Evolutionary conservation across 2,797 vertebrate genomes (phyloP), one percentile per base, ranked within the genome.

Genomic region (Epinephelus awoara): DNA sequence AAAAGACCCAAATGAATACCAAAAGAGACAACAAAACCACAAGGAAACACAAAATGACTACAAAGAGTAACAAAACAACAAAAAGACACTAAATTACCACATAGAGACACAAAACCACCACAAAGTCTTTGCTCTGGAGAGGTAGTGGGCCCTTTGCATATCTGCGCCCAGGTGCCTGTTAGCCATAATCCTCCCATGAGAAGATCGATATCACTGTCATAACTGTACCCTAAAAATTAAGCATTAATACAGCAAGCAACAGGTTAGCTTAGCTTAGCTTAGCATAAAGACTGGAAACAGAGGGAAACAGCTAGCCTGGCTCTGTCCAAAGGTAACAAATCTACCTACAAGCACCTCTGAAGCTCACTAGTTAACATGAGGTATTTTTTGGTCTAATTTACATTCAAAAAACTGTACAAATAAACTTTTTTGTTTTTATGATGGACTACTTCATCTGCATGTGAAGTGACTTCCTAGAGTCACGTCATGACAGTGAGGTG

Each of bases 261-360:
- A 5, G 21, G 15, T 62, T 52, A 59, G 47, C 49, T 25, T 29
- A 52, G 55, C 49, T n/a, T 29, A 52, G 46, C 40, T 55, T 81
- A 42, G 12, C 40, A 6, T 55, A 13, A n/a, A 52, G 17, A 61
- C n/a, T 57, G 51, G 5, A 27, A 18, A 38, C 25, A 9, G 25
- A 12, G 21, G 0, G 57, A 54, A 72, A 75, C 21, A 47, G 27
- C 42, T 40, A 58, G 25, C 8, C 4, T 44, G 5, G 15, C 46
- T 27, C 3, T 25, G 38, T 51, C 21, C 23, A 59, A 47, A 62
- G 2, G 27, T 29, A 29, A 29, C 27, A 29, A 29, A 29, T 29
- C 27, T 29, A 29, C 27, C 27, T 29, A 29, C 1, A 6, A 29
- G 27, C 27, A 29, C 27, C 5, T 29, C 27, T 29, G 27, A 29